phyloP scores from a whole-genome alignment of 2,888 invertebrate genomes.

The Eueremaeus valkanovi region DNA sequence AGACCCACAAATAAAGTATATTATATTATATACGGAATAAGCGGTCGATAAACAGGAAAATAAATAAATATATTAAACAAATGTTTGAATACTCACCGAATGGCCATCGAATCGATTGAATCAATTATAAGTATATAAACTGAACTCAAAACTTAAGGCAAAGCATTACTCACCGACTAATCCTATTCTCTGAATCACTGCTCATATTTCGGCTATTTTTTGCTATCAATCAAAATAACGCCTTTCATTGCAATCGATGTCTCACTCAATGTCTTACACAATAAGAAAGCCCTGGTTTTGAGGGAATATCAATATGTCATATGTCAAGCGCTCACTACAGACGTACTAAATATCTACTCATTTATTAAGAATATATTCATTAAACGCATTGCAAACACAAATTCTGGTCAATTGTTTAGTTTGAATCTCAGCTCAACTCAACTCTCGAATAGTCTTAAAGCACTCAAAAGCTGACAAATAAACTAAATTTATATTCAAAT shows the following conservation, averaged over 20 bases:
- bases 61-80: background rate
- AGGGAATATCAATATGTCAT: conserved; percentile 34
- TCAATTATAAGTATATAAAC: background rate
- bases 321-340: background rate
- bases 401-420: no score
- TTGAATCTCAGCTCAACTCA: no score
- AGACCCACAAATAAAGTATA: background rate
- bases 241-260: background rate
- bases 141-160: background rate
- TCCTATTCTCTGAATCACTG: conserved; percentile 39
- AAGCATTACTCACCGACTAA: conserved; percentile 30
- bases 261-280: conserved; percentile 24
- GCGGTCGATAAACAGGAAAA: background rate
- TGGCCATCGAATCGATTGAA: background rate
- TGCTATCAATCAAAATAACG: conserved; percentile 29
- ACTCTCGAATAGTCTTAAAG: no score
- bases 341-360: conserved; percentile 17
- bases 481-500: no score
- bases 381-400: conserved; percentile 7
- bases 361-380: background rate
- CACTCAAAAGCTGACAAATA: no score
- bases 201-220: conserved; percentile 14
- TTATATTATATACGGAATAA: background rate
- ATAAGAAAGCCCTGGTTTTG: conserved; percentile 34
- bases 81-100: conserved; percentile 6